Evolutionary conservation across 2,797 vertebrate genomes (phyloP).

Genomic region (Psittacula derbiana): DNA sequence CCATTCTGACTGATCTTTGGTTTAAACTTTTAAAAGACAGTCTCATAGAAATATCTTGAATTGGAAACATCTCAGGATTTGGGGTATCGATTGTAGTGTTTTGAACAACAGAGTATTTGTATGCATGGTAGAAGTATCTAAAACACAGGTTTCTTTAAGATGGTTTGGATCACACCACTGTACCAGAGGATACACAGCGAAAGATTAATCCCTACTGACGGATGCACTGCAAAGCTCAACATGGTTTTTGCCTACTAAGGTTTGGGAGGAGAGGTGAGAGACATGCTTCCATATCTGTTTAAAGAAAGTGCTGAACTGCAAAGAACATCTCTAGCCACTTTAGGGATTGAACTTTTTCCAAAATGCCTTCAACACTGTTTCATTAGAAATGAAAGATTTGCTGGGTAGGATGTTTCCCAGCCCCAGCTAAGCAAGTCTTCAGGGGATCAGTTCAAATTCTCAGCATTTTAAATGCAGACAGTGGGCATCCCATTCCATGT

Average conservation of each 20-base stretch:
- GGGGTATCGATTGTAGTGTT: not conserved
- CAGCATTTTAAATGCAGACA: not conserved
- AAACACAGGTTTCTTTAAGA: not conserved
- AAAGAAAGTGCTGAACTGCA: not conserved
- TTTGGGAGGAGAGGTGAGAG: not conserved
- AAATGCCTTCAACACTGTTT: not conserved
- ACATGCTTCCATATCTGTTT: accelerated
- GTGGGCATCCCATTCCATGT: not conserved
- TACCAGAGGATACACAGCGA: not conserved
- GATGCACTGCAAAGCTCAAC: not conserved
- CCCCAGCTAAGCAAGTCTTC: not conserved
- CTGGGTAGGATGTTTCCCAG: not conserved
- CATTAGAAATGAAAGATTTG: not conserved
- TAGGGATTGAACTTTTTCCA: not conserved
- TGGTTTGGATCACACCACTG: not conserved
- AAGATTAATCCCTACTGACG: not conserved
- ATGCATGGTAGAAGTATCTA: not conserved
- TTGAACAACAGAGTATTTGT: not conserved
- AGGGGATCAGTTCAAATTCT: not conserved
- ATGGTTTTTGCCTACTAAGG: not conserved
- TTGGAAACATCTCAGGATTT: not conserved
- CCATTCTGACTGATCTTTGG: not conserved
- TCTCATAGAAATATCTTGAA: not conserved
- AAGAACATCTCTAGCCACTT: not conserved
- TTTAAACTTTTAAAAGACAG: not conserved